phyloP scores from a whole-genome alignment of 2,888 invertebrate species.

The Mesoligia furuncula region DNA sequence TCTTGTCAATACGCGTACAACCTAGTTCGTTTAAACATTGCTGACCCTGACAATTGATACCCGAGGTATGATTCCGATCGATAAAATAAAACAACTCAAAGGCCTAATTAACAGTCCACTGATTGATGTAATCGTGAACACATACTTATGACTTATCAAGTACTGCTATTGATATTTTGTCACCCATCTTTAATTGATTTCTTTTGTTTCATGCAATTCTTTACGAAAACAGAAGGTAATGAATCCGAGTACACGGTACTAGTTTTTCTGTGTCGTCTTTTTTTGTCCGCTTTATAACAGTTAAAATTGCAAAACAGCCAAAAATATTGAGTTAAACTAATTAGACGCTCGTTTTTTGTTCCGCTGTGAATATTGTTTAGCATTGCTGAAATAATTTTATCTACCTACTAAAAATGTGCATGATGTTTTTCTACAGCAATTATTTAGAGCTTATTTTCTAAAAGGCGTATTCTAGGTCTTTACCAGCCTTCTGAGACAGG shows the following conservation, averaged over 20 bases:
- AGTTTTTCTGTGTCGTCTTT: conserved; percentile 52
- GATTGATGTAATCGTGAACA: conserved; percentile 32
- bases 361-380: conserved; percentile 26
- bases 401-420: conserved; percentile 40
- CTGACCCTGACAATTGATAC: conserved; percentile 52
- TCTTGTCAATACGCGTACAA: conserved; percentile 7
- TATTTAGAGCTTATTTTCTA: conserved; percentile 1
- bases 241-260: conserved; percentile 55
- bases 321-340: conserved; percentile 43
- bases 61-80: conserved; percentile 20
- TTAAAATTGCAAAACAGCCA: conserved; percentile 27
- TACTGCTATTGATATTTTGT: conserved; percentile 9
- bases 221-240: conserved; percentile 86
- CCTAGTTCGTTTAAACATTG: conserved; percentile 34
- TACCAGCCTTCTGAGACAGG: conserved; percentile 8
- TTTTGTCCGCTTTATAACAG: conserved; percentile 52
- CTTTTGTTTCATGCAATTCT: conserved; percentile 87
- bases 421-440: conserved; percentile 27
- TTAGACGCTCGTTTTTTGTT: conserved; percentile 54
- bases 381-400: conserved; percentile 19
- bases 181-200: conserved; percentile 62
- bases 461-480: not conserved
- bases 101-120: conserved; percentile 38
- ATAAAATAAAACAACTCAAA: conserved; percentile 20
- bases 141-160: not conserved